A percentile compares a stretch with the other conserved stretches of the same genome.
phyloP scores from a whole-genome alignment of 2,888 invertebrate species.

The Eristalis arbustorum region DNA sequence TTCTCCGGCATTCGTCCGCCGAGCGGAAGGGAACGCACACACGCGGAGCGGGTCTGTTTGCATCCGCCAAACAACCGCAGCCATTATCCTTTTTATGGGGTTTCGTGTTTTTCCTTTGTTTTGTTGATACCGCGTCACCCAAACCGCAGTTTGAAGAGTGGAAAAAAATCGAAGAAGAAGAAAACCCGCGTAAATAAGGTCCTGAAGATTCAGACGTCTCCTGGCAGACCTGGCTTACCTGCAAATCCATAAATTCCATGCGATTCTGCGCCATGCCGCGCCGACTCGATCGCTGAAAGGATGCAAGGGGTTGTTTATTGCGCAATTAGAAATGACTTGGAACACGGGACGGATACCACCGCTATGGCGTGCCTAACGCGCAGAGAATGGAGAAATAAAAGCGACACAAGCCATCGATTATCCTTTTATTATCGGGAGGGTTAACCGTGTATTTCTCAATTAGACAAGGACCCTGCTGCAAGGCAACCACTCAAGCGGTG shows the following conservation, averaged over 20 bases:
- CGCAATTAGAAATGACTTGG: conserved; percentile 66
- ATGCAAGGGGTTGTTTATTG: conserved; percentile 61
- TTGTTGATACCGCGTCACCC: conserved; percentile 37
- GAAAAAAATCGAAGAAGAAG: conserved; percentile 28
- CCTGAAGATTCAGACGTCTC: conserved; percentile 34
- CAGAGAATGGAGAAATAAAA: conserved; percentile 30
- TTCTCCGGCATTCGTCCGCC: conserved; percentile 15
- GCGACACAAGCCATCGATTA: conserved; percentile 59
- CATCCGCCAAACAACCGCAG: conserved; percentile 48
- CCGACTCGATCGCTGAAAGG: conserved; percentile 16
- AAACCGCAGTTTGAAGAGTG: conserved; percentile 33
- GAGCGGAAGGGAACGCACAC: conserved; percentile 8
- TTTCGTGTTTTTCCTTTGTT: conserved; percentile 4
- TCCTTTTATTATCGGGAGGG: conserved; percentile 54
- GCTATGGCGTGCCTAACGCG: conserved; percentile 23
- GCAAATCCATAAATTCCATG: conserved; percentile 8
- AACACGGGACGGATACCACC: conserved; percentile 59
- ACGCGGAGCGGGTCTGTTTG: conserved; percentile 52
- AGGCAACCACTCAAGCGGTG: conserved; percentile 6
- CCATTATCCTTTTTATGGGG: conserved; percentile 52
- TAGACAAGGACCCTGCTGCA: conserved; percentile 58
- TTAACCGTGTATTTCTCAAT: conserved; percentile 68
- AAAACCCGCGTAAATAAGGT: conserved; percentile 16
- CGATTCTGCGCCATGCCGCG: not conserved
- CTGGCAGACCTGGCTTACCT: conserved; percentile 20